Conservation (phyloP, 2,113 vertebrate species). For the Hippocampus abdominalis region DNA sequence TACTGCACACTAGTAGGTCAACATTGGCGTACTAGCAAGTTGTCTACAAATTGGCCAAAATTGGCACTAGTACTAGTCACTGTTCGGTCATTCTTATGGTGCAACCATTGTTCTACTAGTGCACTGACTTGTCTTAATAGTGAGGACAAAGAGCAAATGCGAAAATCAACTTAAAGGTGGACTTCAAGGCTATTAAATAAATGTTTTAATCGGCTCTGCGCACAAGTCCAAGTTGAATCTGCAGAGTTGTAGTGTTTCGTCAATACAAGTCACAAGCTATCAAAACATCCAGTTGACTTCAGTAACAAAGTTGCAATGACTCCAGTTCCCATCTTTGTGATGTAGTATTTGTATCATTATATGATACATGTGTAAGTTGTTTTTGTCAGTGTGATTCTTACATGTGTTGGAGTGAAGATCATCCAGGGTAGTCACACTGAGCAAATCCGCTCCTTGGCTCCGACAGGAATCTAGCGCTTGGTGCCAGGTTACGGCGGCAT, state of each 20-base stretch:
- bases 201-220: background rate
- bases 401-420: constrained; percentile 69
- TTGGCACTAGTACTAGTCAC: too few species aligned
- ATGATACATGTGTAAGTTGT: background rate
- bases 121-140: too few species aligned
- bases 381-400: constrained; percentile 22
- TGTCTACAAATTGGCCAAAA: too few species aligned
- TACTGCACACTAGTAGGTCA: too few species aligned
- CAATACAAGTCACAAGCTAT: background rate
- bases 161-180: too few species aligned
- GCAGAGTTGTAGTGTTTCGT: background rate
- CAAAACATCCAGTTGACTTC: background rate
- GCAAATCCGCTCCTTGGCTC: constrained; percentile 85
- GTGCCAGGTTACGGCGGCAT: constrained; percentile 83
- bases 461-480: constrained; percentile 86
- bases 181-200: background rate
- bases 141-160: too few species aligned
- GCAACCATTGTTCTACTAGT: too few species aligned
- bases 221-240: background rate
- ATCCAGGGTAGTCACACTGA: constrained; percentile 74
- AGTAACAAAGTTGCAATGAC: background rate
- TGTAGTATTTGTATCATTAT: background rate
- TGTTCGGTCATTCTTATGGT: too few species aligned
- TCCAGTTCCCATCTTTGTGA: background rate
- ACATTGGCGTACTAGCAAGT: too few species aligned